Conservation (phyloP, 2,113 vertebrate species). For the Sinocyclocheilus anophthalmus region DNA sequence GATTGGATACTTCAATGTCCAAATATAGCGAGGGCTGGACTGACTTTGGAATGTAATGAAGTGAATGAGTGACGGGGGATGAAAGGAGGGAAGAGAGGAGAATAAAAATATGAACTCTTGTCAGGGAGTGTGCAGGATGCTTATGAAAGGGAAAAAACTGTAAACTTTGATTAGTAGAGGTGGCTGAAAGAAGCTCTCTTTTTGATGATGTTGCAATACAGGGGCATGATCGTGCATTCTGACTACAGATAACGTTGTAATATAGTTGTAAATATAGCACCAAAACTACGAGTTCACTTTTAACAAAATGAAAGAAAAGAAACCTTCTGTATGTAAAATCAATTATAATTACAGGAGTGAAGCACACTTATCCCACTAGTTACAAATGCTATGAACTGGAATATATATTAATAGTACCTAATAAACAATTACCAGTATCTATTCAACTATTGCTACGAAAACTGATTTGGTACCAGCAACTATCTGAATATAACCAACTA, state of each 20-base stretch:
- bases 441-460: background rate
- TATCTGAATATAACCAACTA: background rate
- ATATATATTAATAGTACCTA: background rate
- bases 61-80: constrained; percentile 29
- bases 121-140: background rate
- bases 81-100: background rate
- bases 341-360: too few species aligned
- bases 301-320: background rate
- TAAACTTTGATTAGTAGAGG: background rate
- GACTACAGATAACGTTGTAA: background rate
- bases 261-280: background rate
- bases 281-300: background rate
- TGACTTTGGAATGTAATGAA: constrained; percentile 46
- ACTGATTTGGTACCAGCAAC: background rate
- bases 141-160: background rate
- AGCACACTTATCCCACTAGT: too few species aligned
- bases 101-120: background rate
- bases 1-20: constrained; percentile 57
- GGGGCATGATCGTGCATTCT: background rate
- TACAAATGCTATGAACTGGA: background rate
- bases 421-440: background rate
- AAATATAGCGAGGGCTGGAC: constrained; percentile 61
- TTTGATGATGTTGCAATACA: background rate
- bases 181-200: background rate
- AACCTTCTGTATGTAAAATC: background rate